Evolutionary conservation across 2,113 vertebrate species (phyloP), one percentile per base, ranked within the genome.

Genomic region (Mus musculus): DNA sequence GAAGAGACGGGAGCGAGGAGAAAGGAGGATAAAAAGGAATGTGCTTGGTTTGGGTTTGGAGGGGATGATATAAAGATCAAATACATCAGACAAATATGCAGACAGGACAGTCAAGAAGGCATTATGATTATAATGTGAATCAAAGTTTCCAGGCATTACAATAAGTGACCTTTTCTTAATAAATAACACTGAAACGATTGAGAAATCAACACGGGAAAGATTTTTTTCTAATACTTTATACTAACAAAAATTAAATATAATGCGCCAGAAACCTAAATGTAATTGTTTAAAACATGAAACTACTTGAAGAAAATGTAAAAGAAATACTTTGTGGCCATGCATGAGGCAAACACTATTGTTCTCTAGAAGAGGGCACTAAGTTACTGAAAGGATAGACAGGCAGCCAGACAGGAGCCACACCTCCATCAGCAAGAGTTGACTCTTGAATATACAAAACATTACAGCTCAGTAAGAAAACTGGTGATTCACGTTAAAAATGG

Each of bases 201-300:
- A n/a, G 52, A 89, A 42, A 85, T 61, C 1, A 14, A 67, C 36
- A 39, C 39, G 12, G 20, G 19, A 67, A 49, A 88, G 89, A 92
- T 20, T 33, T 61, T 71, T 71, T 1, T 59, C 28, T 56, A 39
- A 36, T 52, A 85, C 22, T 75, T 71, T 30, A 52, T 30, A 42
- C 14, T 14, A 93, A 28, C 28, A 89, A 80, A 96, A 93, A 28
- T 86, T 81, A 54, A 89, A 56, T 91, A 46, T 54, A 63, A 52
- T 39, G 9, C 2, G 54, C 49, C 59, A 75, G 2, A 75, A 30
- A 73, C 30, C 36, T 78, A 93, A 80, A 72, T 85, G 30, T 36
- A 56, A 52, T 33, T 54, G 39, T 33, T 46, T 65, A 46, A 91
- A 80, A 75, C 33, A 59, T 59, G 19, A n/a, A 59, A n/a, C 9